Evolutionary conservation across 2,797 vertebrate species (phyloP), one percentile per base, ranked within the genome.

Genomic region (Clarias platycephalus): DNA sequence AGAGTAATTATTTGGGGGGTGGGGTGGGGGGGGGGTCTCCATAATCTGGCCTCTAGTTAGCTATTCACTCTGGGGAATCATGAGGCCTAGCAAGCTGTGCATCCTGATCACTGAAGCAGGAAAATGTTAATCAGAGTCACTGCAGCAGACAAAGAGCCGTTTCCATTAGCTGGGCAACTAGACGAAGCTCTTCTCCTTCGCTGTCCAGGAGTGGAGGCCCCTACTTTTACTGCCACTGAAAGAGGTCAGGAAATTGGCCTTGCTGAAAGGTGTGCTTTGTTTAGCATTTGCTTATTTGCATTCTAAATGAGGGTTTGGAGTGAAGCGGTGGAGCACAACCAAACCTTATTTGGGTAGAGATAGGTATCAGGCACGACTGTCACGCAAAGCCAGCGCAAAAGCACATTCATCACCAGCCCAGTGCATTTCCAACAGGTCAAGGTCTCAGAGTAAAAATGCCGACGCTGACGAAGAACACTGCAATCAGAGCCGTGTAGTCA

Each of bases 271-370:
- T 94, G 93, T 90, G 91, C 94, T 94, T 95, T 95, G 94, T 95
- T 93, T 91, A 86, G 90, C 86, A 85, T 84, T 88, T 80, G 67
- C 79, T 89, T 89, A 94, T 96, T 96, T 96, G 95, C 92, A 95
- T 94, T 90, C 88, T 95, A 96, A 95, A 95, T 95, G 89, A 94
- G 93, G 88, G 86, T 86, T 86, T 82, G 90, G 91, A 93, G 78
- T 90, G 90, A 91, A 92, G 89, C 89, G 83, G 90, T 83, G 87
- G 87, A 89, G 89, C 92, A 91, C 91, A 92, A 92, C 89, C 92
- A 90, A 89, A 91, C 88, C 92, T 95, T 89, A 95, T 96, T 96
- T 96, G 95, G 90, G 83, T 95, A 95, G 91, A 92, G 94, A 96
- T 95, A 91, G 88, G 88, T 93, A 95, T 95, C 95, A 92, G 90